Evolutionary conservation across 2,113 vertebrate species (phyloP), one percentile per base, ranked within the genome.

Genomic region (Pyrgilauda ruficollis): DNA sequence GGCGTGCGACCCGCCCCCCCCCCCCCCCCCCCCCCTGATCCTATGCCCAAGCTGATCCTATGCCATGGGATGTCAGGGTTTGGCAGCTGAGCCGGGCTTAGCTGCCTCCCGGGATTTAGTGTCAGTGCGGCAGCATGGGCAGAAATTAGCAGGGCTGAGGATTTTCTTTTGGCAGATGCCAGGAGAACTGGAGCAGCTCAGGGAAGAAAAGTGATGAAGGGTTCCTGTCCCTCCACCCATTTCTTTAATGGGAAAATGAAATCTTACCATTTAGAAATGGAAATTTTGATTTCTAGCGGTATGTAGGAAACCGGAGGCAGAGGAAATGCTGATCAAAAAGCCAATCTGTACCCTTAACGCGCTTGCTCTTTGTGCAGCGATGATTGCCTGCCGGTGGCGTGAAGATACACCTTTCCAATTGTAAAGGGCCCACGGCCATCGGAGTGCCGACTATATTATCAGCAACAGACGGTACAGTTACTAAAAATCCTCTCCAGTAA

Each of bases 61-160:
- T 66, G 83, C 91, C 46, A 13, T 41, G 44, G 63, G 96, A 64
- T 76, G 53, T 68, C 9, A 1, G 91, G 31, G 49, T 88, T 70
- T 35, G 43, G 87, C 75, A 84, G 93, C 80, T 90, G 87, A 89
- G 89, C 83, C 0, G 5, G 76, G 91, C n/a, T 94, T 79, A 95
- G 93, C 55, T 50, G 76, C 73, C 47, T 89, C 55, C 46, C 0
- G 11, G 94, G 93, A 30, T 84, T 94, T 92, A 81, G 59, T 0
- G 1, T 59, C 1, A 11, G 21, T 35, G 75, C 0, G 0, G 91
- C 91, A 86, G 89, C 73, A 89, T 4, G 10, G 89, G n/a, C 87
- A 94, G 91, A 94, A 87, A 91, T 84, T 46, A 94, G 59, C 76
- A 15, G 64, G 47, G 63, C 10, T 56, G 68, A 77, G 91, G 93